These are phyloP conservation scores for Trissolcus japonicus DNA, from an alignment of 2,888 invertebrate species.

Conservation along the genomic window DNA sequence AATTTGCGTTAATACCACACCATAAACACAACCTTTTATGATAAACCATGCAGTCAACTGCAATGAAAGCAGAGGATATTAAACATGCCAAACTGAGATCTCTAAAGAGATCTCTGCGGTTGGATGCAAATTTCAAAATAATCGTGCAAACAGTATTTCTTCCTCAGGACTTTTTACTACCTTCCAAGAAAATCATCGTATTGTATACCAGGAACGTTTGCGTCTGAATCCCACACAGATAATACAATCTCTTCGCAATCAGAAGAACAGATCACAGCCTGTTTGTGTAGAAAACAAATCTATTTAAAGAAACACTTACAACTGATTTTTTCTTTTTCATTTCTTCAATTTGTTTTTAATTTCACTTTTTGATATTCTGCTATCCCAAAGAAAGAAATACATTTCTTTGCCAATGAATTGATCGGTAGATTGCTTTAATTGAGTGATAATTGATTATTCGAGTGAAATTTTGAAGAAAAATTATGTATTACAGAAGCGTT, in stretches of 20 bases:
- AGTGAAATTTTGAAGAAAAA: not conserved
- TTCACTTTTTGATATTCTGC: too few relatives aligned
- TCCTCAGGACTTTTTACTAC: conserved; percentile 75
- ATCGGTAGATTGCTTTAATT: not conserved
- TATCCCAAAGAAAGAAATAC: conserved; percentile 4
- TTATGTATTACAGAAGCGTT: not conserved
- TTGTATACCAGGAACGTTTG: conserved; percentile 85
- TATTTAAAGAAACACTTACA: conserved; percentile 22
- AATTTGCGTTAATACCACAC: conserved; percentile 3
- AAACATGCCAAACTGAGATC: not conserved
- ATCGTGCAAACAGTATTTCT: conserved; percentile 47
- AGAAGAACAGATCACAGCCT: conserved; percentile 87
- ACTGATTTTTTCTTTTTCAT: not conserved
- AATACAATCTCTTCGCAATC: conserved; percentile 85
- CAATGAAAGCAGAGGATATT: conserved; percentile 12
- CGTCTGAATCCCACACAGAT: conserved; percentile 91
- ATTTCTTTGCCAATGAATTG: not conserved
- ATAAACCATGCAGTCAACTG: conserved; percentile 41
- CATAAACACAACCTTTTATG: conserved; percentile 2
- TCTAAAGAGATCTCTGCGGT: conserved; percentile 12
- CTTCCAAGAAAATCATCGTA: conserved; percentile 91
- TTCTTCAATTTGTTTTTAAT: too few relatives aligned
- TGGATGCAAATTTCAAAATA: conserved; percentile 26
- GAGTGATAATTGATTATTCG: not conserved
- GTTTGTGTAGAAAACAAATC: conserved; percentile 60